Conservation (phyloP, 2,797 vertebrate genomes). For the Sebastes cheni region DNA sequence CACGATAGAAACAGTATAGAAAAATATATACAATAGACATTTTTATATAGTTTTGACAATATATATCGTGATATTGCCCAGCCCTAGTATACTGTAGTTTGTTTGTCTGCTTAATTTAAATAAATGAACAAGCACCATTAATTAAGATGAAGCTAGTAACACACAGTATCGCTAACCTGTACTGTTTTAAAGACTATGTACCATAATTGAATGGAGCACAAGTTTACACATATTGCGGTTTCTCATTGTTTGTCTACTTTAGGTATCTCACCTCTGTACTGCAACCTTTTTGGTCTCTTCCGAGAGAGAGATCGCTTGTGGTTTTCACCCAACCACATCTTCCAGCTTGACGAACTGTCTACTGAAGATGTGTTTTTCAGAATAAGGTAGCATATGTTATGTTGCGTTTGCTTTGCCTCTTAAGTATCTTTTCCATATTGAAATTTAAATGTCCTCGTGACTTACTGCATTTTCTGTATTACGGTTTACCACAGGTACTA, state of each 20-base stretch:
- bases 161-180: background rate
- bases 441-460: background rate
- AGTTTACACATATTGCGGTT: background rate
- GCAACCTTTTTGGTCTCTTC: slow-evolving; percentile 91
- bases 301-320: slow-evolving; percentile 87
- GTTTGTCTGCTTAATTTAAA: background rate
- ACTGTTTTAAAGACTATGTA: background rate
- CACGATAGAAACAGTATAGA: too few species aligned
- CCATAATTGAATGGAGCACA: background rate
- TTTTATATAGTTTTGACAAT: too few species aligned
- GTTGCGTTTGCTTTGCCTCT: background rate
- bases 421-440: background rate
- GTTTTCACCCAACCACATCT: slow-evolving; percentile 93
- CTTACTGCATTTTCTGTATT: background rate
- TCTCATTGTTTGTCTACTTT: slow-evolving; percentile 28
- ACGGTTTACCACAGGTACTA: slow-evolving; percentile 84
- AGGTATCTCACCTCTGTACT: slow-evolving; percentile 93
- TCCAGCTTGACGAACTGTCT: slow-evolving; percentile 86
- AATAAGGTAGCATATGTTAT: slow-evolving; percentile 80
- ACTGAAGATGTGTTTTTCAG: slow-evolving; percentile 86
- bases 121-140: background rate
- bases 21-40: too few species aligned
- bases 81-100: background rate
- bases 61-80: too few species aligned
- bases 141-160: background rate